Evolutionary conservation across 2,113 vertebrate genomes (phyloP).

Genomic region (Entomyzon cyanotis): DNA sequence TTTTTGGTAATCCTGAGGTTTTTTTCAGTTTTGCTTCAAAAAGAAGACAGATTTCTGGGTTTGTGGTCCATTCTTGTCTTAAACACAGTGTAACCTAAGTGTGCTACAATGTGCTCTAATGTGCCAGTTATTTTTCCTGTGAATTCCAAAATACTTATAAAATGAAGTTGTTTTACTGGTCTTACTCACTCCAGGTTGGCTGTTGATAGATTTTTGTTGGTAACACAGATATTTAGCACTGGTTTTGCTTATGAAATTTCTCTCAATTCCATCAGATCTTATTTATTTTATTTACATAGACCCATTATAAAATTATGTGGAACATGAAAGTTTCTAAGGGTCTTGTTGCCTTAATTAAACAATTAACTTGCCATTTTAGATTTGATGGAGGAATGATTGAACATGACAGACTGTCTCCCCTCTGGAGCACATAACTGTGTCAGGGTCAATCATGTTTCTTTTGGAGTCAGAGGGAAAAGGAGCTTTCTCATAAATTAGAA

Average conservation of each 20-base stretch:
- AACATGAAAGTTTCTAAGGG: slow-evolving; percentile 28
- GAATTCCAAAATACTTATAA: not conserved
- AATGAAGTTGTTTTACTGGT: not conserved
- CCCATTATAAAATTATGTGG: slow-evolving; percentile 27
- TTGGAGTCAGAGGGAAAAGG: slow-evolving; percentile 37
- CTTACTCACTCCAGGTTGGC: not conserved
- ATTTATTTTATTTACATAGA: slow-evolving; percentile 37
- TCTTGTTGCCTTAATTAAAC: slow-evolving; percentile 54
- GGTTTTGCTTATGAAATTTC: not conserved
- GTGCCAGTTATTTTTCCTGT: not conserved
- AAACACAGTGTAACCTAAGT: not conserved
- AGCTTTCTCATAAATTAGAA: slow-evolving; percentile 24
- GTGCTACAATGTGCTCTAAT: not conserved
- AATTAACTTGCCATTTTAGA: slow-evolving; percentile 57
- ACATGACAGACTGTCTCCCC: slow-evolving; percentile 19
- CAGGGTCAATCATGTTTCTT: slow-evolving; percentile 56
- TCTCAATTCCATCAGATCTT: not conserved
- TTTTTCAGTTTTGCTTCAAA: not conserved
- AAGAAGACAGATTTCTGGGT: not conserved
- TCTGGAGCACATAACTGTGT: slow-evolving; percentile 19
- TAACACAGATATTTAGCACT: not conserved
- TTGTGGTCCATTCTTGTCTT: not conserved
- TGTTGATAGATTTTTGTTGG: not conserved
- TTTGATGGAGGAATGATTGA: slow-evolving; percentile 52
- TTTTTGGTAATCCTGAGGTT: fast-evolving